These are phyloP conservation scores for Autographa pulchrina DNA, from an alignment of 2,888 invertebrate species.

Conservation along the genomic window DNA sequence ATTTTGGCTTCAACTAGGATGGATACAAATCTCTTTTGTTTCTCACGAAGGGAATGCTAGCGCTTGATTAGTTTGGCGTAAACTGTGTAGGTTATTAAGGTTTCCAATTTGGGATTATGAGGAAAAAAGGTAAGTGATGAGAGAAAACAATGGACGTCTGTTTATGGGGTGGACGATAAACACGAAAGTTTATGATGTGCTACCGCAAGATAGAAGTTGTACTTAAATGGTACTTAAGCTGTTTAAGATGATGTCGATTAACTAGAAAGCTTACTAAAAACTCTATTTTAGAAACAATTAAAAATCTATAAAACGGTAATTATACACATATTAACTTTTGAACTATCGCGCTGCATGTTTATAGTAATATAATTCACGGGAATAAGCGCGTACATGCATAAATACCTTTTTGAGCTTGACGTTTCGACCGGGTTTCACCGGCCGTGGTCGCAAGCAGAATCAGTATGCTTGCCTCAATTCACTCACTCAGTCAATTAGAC, in stretches of 20 bases:
- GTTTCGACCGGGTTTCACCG: too few relatives aligned
- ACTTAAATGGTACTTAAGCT: neutral
- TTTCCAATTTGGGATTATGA: neutral
- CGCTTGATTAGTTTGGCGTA: constrained; percentile 10
- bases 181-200: neutral
- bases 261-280: too few relatives aligned
- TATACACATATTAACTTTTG: too few relatives aligned
- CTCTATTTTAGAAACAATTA: too few relatives aligned
- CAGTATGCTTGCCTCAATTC: too few relatives aligned
- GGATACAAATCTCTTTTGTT: constrained; percentile 30
- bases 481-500: too few relatives aligned
- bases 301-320: too few relatives aligned
- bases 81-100: neutral
- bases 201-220: neutral
- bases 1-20: constrained; percentile 29
- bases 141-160: neutral
- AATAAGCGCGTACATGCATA: too few relatives aligned
- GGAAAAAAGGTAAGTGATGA: neutral
- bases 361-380: too few relatives aligned
- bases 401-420: too few relatives aligned
- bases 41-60: neutral
- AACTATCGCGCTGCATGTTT: too few relatives aligned
- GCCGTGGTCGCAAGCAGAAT: too few relatives aligned
- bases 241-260: neutral
- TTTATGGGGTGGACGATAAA: neutral